Evolutionary conservation across 2,888 invertebrate genomes (phyloP).

Genomic region (Sphecodes monilicornis): DNA sequence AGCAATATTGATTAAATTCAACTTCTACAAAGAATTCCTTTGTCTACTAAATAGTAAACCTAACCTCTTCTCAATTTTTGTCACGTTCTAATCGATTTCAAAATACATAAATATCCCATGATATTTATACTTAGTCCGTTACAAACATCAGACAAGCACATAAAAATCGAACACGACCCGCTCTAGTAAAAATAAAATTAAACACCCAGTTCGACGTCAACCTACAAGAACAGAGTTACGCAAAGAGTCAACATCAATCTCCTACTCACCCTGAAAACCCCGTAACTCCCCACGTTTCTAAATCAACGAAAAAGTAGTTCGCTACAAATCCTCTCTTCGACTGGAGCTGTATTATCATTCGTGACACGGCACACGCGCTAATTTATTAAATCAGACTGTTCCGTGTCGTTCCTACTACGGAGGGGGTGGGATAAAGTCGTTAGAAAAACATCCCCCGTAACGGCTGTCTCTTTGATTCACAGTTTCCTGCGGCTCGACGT

Average conservation of each 20-base stretch:
- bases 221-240: neutral
- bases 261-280: neutral
- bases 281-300: neutral
- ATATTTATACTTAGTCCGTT: no score
- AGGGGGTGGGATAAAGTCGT: slow-evolving; percentile 68
- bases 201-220: neutral
- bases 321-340: neutral
- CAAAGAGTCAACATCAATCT: neutral
- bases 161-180: neutral
- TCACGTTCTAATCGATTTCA: no score
- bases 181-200: neutral
- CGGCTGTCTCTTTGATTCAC: slow-evolving; percentile 82
- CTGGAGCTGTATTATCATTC: neutral
- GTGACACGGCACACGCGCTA: slow-evolving; percentile 13
- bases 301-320: neutral
- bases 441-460: slow-evolving; percentile 69
- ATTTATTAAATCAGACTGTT: slow-evolving; percentile 23
- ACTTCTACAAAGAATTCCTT: no score
- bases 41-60: no score
- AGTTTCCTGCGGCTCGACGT: slow-evolving; percentile 76
- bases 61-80: no score
- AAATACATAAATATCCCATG: no score
- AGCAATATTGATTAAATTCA: neutral
- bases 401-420: slow-evolving; percentile 8
- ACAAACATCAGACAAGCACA: no score